A percentile compares a stretch with the other conserved stretches of the same genome.
phyloP scores from a whole-genome alignment of 1,140 invertebrate genomes.

The Plectrocnemia conspersa region DNA sequence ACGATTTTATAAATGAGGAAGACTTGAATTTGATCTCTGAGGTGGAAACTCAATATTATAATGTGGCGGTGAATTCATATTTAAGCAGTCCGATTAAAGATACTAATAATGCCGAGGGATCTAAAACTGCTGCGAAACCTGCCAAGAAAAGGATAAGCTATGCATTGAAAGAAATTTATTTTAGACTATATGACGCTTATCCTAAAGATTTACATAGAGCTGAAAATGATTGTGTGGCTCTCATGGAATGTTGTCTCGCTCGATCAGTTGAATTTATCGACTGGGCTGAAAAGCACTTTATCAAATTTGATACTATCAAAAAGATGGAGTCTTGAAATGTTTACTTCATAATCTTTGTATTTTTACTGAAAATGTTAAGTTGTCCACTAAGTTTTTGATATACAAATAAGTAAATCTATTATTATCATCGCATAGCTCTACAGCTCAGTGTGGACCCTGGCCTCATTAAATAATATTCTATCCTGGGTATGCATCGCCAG shows the following conservation, averaged over 20 bases:
- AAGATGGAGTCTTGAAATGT: conserved; percentile 18
- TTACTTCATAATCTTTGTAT: too few species aligned
- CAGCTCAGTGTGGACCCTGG: too few species aligned
- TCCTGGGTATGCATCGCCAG: too few species aligned
- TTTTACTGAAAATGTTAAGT: too few species aligned
- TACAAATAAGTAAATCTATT: too few species aligned
- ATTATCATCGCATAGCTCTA: too few species aligned
- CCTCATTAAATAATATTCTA: too few species aligned
- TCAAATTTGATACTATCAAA: conserved; percentile 36
- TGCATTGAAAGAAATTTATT: conserved; percentile 52
- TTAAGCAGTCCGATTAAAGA: not conserved
- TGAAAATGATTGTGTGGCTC: conserved; percentile 57
- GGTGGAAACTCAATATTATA: too few species aligned
- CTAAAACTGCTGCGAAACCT: conserved; percentile 19
- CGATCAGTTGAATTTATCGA: conserved; percentile 52
- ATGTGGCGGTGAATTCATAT: not conserved
- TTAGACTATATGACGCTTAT: conserved; percentile 46
- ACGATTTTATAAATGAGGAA: conserved; percentile 14
- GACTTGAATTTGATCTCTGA: conserved; percentile 27
- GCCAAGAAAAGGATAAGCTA: conserved; percentile 41
- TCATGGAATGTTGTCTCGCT: conserved; percentile 52
- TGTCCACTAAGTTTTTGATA: too few species aligned
- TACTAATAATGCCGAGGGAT: not conserved
- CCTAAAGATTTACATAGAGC: conserved; percentile 52
- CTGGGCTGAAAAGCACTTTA: conserved; percentile 53